Base-by-base conservation (phyloP, 2,113 vertebrate species). In the Prionailurus bengalensis region DNA sequence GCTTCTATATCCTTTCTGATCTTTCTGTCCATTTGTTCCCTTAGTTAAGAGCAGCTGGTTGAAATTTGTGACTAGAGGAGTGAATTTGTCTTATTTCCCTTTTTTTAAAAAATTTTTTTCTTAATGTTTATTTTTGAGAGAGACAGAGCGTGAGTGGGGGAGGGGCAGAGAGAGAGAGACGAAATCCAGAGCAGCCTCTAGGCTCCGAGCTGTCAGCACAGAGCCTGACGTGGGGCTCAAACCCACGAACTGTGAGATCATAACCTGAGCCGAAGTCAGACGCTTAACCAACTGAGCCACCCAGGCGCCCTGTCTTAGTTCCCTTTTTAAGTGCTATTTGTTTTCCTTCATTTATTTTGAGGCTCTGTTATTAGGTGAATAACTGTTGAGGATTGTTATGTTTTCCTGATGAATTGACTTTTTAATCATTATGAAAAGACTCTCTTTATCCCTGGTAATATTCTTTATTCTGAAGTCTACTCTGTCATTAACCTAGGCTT, bases 331-430 rank as follows among this genome's bases (percentile, higher is more conserved):
- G 48, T 71, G 83, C 68, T 73, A 0, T 68, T 29, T 4, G 48
- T 73, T 93, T 93, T 90, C 48, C 58, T 36, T 48, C 58, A 14
- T 80, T 87, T 65, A 7, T 55, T 92, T 61, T 79, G 81, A 93
- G 83, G 76, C 48, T 61, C 71, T 91, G 23, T 58, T 39, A 33
- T 48, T 55, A 68, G 91, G 42, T 70, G 21, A 39, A 33, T 76
- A 74, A 80, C 86, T 10, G 42, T 42, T 96, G 36, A 85, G 14
- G 55, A n/a, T 91, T 92, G 15, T 79, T 58, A 27, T 14, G 15
- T 71, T 88, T 78, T 73, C 36, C 66, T 33, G 39, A 68, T 33
- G 33, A 82, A 70, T 16, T 4, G 55, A 31, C 19, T 66, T 39
- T 92, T 63, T 65, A 13, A 31, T 66, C 45, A 27, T 58, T 55